A percentile compares a stretch with the other conserved stretches of the same genome.
These are phyloP conservation scores for Pararge aegeria DNA, from an alignment of 1,140 invertebrate genomes.

Conservation along the genomic window DNA sequence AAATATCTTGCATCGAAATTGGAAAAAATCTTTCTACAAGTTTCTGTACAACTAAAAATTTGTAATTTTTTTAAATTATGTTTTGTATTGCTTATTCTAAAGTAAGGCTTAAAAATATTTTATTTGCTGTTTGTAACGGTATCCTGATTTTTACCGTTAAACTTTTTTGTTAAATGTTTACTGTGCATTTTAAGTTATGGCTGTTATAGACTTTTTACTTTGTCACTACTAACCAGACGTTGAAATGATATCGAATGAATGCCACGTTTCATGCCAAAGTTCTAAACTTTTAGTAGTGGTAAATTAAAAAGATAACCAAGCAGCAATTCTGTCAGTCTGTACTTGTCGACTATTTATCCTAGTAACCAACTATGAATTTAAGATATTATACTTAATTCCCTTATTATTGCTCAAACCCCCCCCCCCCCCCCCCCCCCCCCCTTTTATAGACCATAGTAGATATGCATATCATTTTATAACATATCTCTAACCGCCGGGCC, in stretches of 20 bases:
- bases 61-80: background rate
- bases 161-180: background rate
- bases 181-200: too few species aligned
- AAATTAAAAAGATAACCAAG: background rate
- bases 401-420: conserved; percentile 23
- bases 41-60: too few species aligned
- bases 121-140: background rate
- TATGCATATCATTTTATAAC: conserved; percentile 31
- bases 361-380: background rate
- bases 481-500: conserved; percentile 16
- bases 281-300: too few species aligned
- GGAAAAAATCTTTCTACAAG: too few species aligned
- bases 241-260: too few species aligned
- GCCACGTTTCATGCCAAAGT: too few species aligned
- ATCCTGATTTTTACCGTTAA: background rate
- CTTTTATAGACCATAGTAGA: conserved; percentile 3
- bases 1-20: conserved; percentile 30
- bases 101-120: background rate
- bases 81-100: background rate
- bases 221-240: too few species aligned
- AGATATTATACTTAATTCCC: background rate
- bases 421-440: conserved; percentile 10
- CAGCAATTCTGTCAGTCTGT: background rate
- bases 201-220: too few species aligned
- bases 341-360: background rate